Evolutionary conservation across 2,888 invertebrate species (phyloP).

Genomic region (Deroplatys truncata): DNA sequence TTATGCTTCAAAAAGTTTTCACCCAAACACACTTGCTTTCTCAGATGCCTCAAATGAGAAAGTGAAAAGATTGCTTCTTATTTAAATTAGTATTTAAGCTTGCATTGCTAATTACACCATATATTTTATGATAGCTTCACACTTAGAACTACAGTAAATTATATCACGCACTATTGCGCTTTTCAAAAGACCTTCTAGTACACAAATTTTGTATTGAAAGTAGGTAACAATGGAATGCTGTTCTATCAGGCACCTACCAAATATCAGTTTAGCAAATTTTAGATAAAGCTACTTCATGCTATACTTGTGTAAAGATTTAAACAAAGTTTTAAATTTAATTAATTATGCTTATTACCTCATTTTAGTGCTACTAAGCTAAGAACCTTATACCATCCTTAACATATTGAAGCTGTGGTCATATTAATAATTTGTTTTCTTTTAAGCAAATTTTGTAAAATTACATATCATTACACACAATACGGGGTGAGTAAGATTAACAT

Average conservation of each 20-base stretch:
- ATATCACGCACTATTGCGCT: background rate
- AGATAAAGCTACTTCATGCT: background rate
- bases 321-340: background rate
- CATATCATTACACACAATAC: too few relatives aligned
- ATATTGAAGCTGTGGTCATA: background rate
- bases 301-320: background rate
- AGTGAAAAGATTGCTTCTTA: background rate
- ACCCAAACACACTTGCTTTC: background rate
- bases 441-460: background rate
- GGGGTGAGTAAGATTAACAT: too few relatives aligned
- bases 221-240: background rate
- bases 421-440: background rate
- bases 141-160: background rate
- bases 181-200: background rate
- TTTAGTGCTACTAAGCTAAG: background rate
- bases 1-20: background rate
- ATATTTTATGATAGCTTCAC: background rate
- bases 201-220: background rate
- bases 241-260: background rate
- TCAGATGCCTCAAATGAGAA: background rate
- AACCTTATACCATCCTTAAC: background rate
- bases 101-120: background rate
- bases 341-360: background rate
- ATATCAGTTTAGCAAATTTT: background rate
- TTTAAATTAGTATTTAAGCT: background rate